phyloP scores from a whole-genome alignment of 2,888 invertebrate species.

The Rotaria socialis region DNA sequence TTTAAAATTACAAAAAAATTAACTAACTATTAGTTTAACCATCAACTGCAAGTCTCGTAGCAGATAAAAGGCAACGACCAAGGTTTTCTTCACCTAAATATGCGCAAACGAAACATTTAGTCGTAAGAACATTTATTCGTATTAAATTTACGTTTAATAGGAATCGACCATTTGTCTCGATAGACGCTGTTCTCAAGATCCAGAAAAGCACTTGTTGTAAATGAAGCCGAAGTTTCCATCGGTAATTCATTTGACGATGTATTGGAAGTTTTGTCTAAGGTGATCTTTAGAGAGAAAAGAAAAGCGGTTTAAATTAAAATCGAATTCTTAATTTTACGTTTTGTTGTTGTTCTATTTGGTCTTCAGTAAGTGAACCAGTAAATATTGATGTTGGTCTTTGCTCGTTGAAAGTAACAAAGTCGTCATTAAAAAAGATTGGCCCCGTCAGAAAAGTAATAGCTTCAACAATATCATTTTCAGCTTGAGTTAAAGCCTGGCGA shows the following conservation, averaged over 20 bases:
- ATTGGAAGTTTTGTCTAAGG: neutral
- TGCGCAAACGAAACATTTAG: too few species aligned
- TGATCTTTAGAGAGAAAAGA: neutral
- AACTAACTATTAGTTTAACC: constrained; percentile 50
- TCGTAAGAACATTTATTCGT: too few species aligned
- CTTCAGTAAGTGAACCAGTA: neutral
- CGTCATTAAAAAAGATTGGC: constrained; percentile 50
- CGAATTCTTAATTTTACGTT: neutral
- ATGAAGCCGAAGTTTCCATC: constrained; percentile 50
- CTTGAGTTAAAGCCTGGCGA: constrained; percentile 58
- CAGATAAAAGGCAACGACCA: constrained; percentile 61
- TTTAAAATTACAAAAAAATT: too few species aligned
- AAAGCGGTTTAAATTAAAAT: too few species aligned
- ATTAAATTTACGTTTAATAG: constrained; percentile 52
- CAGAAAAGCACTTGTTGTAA: constrained; percentile 61
- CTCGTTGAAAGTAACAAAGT: constrained; percentile 40
- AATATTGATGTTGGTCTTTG: constrained; percentile 47
- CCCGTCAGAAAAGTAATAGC: constrained; percentile 61
- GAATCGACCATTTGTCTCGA: constrained; percentile 62
- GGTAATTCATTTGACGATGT: neutral
- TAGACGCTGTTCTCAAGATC: constrained; percentile 61
- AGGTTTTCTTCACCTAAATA: constrained; percentile 59
- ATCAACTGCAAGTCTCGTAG: constrained; percentile 59
- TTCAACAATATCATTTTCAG: constrained; percentile 62
- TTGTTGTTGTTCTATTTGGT: constrained; percentile 5